Base-by-base conservation (phyloP, 1,140 invertebrate genomes). In the Drosophila grimshawi region DNA sequence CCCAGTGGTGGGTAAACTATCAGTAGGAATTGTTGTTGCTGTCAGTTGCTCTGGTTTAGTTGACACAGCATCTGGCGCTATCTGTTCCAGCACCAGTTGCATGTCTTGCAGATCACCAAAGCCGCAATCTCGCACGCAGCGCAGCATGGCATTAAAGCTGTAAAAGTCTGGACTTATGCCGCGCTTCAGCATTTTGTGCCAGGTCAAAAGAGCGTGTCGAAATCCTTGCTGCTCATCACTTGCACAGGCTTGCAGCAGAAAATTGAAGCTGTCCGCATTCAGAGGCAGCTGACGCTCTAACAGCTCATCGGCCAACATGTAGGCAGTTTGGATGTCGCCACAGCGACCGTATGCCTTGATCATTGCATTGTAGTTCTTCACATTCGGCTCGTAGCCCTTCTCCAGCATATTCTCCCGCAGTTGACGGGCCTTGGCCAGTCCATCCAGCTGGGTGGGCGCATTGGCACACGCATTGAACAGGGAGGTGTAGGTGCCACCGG, bases 381-480 rank as follows among this genome's bases (percentile, higher is more conserved):
- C 83, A 92, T 97, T 98, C 2, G 96, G 94, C 51, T 94, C 82
- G 75, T 95, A 93, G 4, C 94, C 93, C 80, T 96, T 96, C 69
- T 96, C 94, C 49, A 94, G 88, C 94, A 98, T 96, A 19, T 95
- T 93, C 73, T 95, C 92, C 59, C 95, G 92, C 33, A 98, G 93
- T 69, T 94, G 83, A 33, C 92, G 93, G 0, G 97, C 96, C 85
- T 94, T 93, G 51, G 94, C 93, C 33, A 96, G 90, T 30, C 95
- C 95, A 91, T 96, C 94, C 43, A 92, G 82, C 29, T 93, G 85
- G 92, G 94, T 95, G 1, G 96, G 96, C 60, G 95, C 96, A 92
- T 97, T 96, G 5, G 97, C 95, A 93, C 97, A 98, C 5, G 96
- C 96, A 93, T 98, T 97, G 88, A 99, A 96, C 10, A 99, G 93